Evolutionary conservation across 2,797 vertebrate species (phyloP), one percentile per base, ranked within the genome.

Genomic region (Saguinus oedipus): DNA sequence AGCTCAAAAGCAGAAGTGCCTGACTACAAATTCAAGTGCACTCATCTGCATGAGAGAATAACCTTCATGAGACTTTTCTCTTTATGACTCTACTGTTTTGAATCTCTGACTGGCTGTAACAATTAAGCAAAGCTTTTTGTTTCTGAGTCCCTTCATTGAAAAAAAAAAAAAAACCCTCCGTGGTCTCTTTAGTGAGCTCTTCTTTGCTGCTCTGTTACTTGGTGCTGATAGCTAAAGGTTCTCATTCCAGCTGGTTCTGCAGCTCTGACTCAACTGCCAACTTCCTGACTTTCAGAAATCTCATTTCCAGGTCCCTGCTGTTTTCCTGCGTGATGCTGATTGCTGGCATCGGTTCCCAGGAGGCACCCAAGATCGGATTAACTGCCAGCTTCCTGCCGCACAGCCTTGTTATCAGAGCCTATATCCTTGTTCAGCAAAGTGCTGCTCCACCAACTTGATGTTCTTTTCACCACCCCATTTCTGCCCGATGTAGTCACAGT

Each of bases 231-330:
- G 86, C 50, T 79, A 9, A 59, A 81, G 33, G 44, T 48, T 97
- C 50, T 12, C 17, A 79, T 96, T 97, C 68, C 96, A 98, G 92
- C 75, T 95, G 57, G 57, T 97, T 96, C 93, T 97, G 90, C 76
- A 95, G 46, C 84, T 96, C 94, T 85, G 64, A 80, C n/a, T 95
- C 90, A 64, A 93, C 30, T 76, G 93, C 89, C 79, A 50, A 74
- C 48, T 96, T 98, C 76, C 88, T 75, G 92, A 88, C 90, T 95
- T 93, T 76, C 92, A 91, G 95, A 97, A 90, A 96, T 82, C 92
- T 97, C 93, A 97, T 97, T 81, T 97, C 94, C 10, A 33, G 83
- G 87, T 78, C 81, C 22, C 27, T 39, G 70, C 83, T 91, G 95
- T 79, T 95, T 96, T 97, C 72, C 92, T 46, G n/a, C 7, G 2